Evolutionary conservation across 2,113 vertebrate genomes (phyloP).

Genomic region (Gambusia affinis): DNA sequence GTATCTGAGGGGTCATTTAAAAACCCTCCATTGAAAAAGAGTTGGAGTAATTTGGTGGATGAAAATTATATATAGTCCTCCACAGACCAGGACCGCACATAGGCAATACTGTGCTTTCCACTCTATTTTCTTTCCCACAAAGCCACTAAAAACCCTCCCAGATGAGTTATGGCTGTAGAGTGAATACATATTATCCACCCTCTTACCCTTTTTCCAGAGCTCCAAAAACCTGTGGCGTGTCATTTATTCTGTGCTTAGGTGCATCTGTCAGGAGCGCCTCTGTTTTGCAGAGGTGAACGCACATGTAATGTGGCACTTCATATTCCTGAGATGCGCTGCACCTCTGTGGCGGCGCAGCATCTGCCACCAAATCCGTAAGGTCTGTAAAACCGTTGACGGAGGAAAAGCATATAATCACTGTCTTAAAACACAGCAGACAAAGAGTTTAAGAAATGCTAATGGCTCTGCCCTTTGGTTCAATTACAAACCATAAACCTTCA

Average conservation of each 20-base stretch:
- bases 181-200: conserved; percentile 55
- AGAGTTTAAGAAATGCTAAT: neutral
- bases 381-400: conserved; percentile 35
- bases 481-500: neutral
- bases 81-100: neutral
- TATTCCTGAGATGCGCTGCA: conserved; percentile 30
- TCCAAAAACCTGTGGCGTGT: conserved; percentile 15
- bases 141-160: conserved; percentile 1
- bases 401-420: conserved; percentile 45
- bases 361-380: conserved; percentile 50
- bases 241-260: conserved; percentile 50
- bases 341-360: conserved; percentile 25
- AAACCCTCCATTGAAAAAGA: conserved; percentile 25
- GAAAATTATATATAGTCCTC: neutral
- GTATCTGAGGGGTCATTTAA: conserved; percentile 27
- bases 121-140: neutral
- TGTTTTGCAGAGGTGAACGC: conserved; percentile 49
- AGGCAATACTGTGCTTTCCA: neutral
- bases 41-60: neutral
- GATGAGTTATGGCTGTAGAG: conserved; percentile 37
- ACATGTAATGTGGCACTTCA: conserved; percentile 48
- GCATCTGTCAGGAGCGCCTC: conserved; percentile 36
- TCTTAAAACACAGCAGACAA: conserved; percentile 3
- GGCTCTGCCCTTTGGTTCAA: neutral
- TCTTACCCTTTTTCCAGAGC: conserved; percentile 11